Conservation (phyloP, 1,140 invertebrate species). For the Druon quercuslanigerum region DNA sequence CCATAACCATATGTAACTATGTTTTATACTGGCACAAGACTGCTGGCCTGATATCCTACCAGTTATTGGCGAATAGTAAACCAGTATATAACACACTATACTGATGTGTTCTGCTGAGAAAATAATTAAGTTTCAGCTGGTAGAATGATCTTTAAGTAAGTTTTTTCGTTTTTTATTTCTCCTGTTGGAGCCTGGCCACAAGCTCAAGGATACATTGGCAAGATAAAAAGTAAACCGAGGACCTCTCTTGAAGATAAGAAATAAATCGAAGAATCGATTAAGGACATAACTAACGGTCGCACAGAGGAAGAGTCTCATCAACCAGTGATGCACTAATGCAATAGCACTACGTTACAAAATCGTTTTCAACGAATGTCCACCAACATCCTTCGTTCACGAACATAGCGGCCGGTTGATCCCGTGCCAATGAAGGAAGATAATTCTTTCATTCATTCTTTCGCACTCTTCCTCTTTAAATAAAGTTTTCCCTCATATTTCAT, state of each 20-base stretch:
- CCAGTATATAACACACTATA: no score
- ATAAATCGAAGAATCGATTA: slow-evolving; percentile 42
- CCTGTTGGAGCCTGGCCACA: not conserved
- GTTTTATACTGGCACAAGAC: no score
- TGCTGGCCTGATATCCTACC: no score
- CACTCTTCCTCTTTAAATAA: slow-evolving; percentile 40
- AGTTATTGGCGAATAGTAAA: no score
- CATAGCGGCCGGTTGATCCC: slow-evolving; percentile 48
- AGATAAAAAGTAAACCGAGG: slow-evolving; percentile 40
- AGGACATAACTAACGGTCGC: slow-evolving; percentile 18
- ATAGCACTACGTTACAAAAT: slow-evolving; percentile 52
- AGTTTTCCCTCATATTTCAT: slow-evolving; percentile 53
- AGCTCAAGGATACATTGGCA: not conserved
- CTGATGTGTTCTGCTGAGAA: no score
- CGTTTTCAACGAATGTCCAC: slow-evolving; percentile 52
- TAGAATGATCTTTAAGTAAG: no score
- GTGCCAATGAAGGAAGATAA: slow-evolving; percentile 47
- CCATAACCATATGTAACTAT: no score
- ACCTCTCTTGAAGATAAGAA: slow-evolving; percentile 35
- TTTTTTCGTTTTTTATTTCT: not conserved
- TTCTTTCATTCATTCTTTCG: not conserved
- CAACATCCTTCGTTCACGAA: slow-evolving; percentile 26
- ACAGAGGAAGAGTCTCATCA: slow-evolving; percentile 28
- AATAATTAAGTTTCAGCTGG: no score
- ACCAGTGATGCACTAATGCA: slow-evolving; percentile 37